These are phyloP conservation scores for Gymnobelideus leadbeateri DNA, from an alignment of 2,113 vertebrate genomes.

Conservation along the genomic window DNA sequence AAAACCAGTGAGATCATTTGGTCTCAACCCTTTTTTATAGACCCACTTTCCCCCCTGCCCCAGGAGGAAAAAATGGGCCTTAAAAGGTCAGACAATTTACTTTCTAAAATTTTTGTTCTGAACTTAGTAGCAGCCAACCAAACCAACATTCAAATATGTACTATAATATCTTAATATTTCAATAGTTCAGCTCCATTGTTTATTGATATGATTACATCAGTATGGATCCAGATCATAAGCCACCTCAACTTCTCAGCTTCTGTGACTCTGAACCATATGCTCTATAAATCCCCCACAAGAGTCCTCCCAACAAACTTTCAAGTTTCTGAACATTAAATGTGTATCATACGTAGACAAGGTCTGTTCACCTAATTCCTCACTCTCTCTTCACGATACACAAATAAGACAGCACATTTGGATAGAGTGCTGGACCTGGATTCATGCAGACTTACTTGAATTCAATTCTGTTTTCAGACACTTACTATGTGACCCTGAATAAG, in stretches of 20 bases:
- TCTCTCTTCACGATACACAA: not conserved
- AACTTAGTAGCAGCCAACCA: not conserved
- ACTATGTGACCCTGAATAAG: not conserved
- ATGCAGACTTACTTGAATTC: not conserved
- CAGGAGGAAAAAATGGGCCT: not conserved
- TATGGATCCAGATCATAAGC: not conserved
- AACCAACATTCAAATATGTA: not conserved
- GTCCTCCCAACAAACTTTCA: not conserved
- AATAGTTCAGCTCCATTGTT: not conserved
- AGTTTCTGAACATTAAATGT: not conserved
- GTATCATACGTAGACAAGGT: not conserved
- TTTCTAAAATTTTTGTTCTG: not conserved
- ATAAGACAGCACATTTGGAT: not conserved
- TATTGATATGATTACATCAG: not conserved
- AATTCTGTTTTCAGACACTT: not conserved
- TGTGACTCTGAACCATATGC: not conserved
- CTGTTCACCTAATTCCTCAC: not conserved
- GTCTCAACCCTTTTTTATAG: not conserved
- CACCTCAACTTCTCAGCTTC: not conserved
- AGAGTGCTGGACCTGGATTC: not conserved
- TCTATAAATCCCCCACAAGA: not conserved
- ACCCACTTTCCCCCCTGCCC: not conserved
- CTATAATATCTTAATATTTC: not conserved
- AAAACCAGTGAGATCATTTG: not conserved
- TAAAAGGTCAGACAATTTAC: not conserved